These are phyloP conservation scores for Urocitellus parryii DNA, from an alignment of 2,113 vertebrate genomes.

Conservation along the genomic window DNA sequence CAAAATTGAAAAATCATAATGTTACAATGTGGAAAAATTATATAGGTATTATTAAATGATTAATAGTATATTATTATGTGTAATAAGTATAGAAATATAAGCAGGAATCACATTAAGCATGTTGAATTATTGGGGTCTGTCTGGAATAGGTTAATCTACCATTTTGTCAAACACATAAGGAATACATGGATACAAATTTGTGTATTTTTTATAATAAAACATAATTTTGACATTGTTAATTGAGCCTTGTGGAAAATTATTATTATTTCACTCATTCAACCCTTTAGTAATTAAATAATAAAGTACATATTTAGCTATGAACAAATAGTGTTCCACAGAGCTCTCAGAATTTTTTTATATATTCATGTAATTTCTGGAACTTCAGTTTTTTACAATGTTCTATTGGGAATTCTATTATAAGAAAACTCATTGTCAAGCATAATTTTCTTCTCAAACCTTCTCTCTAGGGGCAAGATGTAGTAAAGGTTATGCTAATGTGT, in stretches of 20 bases:
- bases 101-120: not conserved
- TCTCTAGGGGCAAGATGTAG: not conserved
- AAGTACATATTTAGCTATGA: not conserved
- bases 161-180: not conserved
- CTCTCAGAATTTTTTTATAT: slow-evolving; percentile 36
- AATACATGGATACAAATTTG: not conserved
- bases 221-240: not conserved
- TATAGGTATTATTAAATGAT: not conserved
- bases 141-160: not conserved
- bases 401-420: slow-evolving; percentile 56
- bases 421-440: slow-evolving; percentile 26
- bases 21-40: not conserved
- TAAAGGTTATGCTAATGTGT: slow-evolving; percentile 13
- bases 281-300: slow-evolving; percentile 26
- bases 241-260: not conserved
- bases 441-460: slow-evolving; percentile 43
- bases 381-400: slow-evolving; percentile 7
- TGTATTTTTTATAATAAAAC: not conserved
- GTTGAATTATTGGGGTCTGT: not conserved
- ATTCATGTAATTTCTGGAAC: slow-evolving; percentile 18
- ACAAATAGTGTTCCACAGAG: not conserved
- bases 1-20: not conserved
- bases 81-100: not conserved
- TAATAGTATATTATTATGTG: not conserved
- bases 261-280: not conserved